These are phyloP conservation scores for Vultur gryphus DNA, from an alignment of 2,797 vertebrate species.

Conservation along the genomic window DNA sequence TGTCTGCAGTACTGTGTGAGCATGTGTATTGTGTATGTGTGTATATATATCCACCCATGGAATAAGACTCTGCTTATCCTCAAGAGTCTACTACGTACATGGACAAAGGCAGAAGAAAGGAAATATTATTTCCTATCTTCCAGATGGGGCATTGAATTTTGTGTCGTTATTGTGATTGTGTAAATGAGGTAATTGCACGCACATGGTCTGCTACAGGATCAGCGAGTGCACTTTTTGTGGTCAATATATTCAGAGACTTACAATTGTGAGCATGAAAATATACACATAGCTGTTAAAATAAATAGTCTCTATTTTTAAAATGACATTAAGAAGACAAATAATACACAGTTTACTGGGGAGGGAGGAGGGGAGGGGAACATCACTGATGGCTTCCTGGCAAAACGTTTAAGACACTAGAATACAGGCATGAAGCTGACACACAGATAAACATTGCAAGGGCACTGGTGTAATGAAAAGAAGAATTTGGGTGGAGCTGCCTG, in stretches of 20 bases:
- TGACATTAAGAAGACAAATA: background rate
- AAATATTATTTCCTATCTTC: slow-evolving; percentile 27
- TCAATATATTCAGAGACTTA: background rate
- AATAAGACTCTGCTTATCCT: background rate
- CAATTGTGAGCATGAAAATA: background rate
- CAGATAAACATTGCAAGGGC: background rate
- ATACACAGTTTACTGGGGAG: background rate
- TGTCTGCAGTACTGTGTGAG: background rate
- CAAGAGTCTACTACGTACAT: background rate
- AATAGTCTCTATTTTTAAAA: background rate
- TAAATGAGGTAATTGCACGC: slow-evolving; percentile 19
- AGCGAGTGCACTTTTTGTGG: background rate
- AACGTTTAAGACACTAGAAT: background rate
- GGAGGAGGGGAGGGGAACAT: background rate
- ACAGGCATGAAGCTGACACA: background rate
- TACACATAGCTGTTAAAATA: background rate
- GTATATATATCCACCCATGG: background rate
- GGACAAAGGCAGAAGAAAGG: slow-evolving; percentile 33
- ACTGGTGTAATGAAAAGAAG: background rate
- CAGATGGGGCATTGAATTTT: slow-evolving; percentile 19
- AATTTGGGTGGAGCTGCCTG: slow-evolving; percentile 9
- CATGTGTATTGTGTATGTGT: background rate
- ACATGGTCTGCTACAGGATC: background rate
- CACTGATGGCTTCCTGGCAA: slow-evolving; percentile 5
- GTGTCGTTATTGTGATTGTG: background rate